phyloP scores from a whole-genome alignment of 1,140 invertebrate species.

The Olivierus martensii region DNA sequence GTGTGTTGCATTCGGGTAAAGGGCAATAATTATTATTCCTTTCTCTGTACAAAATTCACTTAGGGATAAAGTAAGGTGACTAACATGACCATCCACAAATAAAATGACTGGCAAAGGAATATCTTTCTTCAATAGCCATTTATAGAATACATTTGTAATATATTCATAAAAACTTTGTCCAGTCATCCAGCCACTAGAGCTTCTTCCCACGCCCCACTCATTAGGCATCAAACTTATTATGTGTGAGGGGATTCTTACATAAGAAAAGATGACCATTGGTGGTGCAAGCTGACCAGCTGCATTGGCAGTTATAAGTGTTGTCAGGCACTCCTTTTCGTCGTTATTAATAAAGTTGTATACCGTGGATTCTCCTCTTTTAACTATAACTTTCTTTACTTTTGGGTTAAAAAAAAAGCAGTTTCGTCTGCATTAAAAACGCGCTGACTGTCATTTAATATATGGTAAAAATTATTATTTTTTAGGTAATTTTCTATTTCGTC shows the following conservation, averaged over 20 bases:
- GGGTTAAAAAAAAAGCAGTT: no score
- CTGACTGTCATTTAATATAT: no score
- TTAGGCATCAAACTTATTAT: background rate
- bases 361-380: no score
- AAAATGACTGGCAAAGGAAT: background rate
- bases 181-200: background rate
- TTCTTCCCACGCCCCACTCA: background rate
- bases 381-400: no score
- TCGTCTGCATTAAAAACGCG: no score
- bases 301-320: background rate
- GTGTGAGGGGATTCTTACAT: background rate
- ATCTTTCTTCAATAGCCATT: background rate
- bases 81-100: background rate
- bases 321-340: background rate
- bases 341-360: no score
- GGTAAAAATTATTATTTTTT: no score
- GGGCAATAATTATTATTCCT: background rate
- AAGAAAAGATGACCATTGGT: background rate
- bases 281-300: background rate
- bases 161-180: background rate
- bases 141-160: background rate
- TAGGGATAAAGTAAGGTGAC: background rate
- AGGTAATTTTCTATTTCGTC: no score
- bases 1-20: background rate
- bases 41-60: background rate